Base-by-base conservation (phyloP, 2,113 vertebrate species). In the Corythoichthys haematopterus region DNA sequence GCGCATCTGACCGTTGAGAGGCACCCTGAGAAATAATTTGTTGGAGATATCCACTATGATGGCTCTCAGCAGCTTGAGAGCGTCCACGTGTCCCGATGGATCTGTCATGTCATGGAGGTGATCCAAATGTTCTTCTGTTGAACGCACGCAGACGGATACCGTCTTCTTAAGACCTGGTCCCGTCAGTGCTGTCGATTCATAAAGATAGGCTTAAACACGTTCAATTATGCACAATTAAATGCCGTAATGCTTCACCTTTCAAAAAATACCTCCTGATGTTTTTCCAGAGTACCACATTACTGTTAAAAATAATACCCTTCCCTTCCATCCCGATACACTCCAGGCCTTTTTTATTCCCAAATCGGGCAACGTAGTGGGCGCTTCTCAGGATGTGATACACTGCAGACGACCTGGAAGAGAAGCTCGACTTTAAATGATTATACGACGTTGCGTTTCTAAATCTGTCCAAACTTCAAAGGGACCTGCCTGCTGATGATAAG, bases 251-350 rank as follows among this genome's bases (percentile, higher is more conserved):
- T 74, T 71, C 91, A 99, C 96, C 95, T 94, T 93, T 96, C 33
- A 88, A 88, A 72, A 98, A 99, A 84, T 94, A 95, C 2, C 90
- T 91, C 5, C 95, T 91, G 0, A 91, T 80, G 80, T 86, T 91
- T 77, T 88, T 98, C 97, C 96, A 98, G 14, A 95, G 89, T 0
- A 70, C 76, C 0, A 94, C 80, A 47, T 98, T 92, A 28, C 93
- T 97, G 75, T 98, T 99, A 63, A 98, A 99, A 70, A 98, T 97
- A 64, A 99, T 91, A 0, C 95, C 96, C 0, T 92, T 96, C 78
- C 95, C 92, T 0, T 97, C 88, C 97, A 99, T 99, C 72, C 95
- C 95, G 0, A 98, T 90, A 68, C 93, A 95, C 81, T 94, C 91
- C 3, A 98, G 70, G 0, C 95, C 96, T 2, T 77, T 87, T 66